A percentile compares a stretch with the other conserved stretches of the same genome.
Evolutionary conservation across 2,888 invertebrate genomes (phyloP).

Genomic region (Argyresthia goedartella): DNA sequence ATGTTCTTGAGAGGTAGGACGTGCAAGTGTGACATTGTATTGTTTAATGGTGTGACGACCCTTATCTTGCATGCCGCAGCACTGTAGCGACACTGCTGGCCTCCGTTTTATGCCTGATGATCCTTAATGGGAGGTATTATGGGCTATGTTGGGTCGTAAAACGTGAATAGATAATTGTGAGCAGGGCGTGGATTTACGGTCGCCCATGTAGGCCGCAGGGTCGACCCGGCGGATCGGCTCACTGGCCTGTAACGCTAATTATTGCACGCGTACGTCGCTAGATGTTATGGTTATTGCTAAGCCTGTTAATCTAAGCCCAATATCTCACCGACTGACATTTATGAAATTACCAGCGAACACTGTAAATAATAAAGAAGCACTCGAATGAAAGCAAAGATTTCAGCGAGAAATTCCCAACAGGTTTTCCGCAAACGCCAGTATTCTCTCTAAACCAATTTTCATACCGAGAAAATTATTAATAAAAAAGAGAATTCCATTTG

Average conservation of each 20-base stretch:
- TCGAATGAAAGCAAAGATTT: not conserved
- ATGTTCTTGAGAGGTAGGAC: slow-evolving; percentile 33
- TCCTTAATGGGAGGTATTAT: not conserved
- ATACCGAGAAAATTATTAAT: slow-evolving; percentile 15
- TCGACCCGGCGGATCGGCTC: slow-evolving; percentile 24
- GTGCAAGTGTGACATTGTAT: slow-evolving; percentile 33
- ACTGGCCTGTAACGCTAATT: slow-evolving; percentile 32
- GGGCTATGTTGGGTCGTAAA: not conserved
- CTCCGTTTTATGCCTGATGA: not conserved
- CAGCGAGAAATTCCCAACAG: slow-evolving; percentile 14
- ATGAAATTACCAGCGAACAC: not conserved
- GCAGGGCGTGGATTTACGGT: slow-evolving; percentile 48
- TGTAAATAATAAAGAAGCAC: not conserved
- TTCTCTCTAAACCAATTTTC: slow-evolving; percentile 23
- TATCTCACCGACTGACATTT: not conserved
- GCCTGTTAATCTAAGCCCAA: not conserved
- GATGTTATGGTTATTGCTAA: not conserved
- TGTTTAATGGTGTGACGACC: slow-evolving; percentile 48
- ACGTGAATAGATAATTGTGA: not conserved
- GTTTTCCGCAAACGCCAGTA: slow-evolving; percentile 27
- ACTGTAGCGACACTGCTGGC: slow-evolving; percentile 10
- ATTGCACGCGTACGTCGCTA: slow-evolving; percentile 22
- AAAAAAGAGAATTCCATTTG: slow-evolving; percentile 24
- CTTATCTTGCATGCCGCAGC: slow-evolving; percentile 52
- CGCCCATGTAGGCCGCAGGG: slow-evolving; percentile 30